These are phyloP conservation scores for Aphelenchoides fujianensis DNA, from an alignment of 1,140 invertebrate genomes.

Conservation along the genomic window DNA sequence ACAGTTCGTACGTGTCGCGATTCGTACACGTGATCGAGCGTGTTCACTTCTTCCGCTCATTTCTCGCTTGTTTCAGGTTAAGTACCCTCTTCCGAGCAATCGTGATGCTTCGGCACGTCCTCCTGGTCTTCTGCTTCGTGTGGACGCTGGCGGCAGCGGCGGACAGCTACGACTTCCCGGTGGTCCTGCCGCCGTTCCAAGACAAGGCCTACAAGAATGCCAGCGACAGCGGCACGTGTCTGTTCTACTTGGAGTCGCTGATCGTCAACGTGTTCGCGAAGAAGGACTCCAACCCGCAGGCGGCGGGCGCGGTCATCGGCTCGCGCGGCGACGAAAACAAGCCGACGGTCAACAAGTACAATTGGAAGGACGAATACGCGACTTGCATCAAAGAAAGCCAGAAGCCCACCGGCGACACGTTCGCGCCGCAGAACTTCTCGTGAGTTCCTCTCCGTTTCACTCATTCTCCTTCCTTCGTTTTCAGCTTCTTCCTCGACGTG, in stretches of 20 bases:
- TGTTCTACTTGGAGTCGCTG: conserved; percentile 25
- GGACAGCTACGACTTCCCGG: conserved; percentile 9
- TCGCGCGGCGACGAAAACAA: conserved; percentile 7
- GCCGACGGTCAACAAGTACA: background rate
- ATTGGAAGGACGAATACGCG: background rate
- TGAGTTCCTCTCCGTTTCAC: background rate
- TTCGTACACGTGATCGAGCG: too few relatives aligned
- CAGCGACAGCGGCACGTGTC: background rate
- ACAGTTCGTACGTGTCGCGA: too few relatives aligned
- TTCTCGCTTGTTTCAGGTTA: too few relatives aligned
- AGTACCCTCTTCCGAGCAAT: too few relatives aligned
- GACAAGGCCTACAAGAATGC: background rate
- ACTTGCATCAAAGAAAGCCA: background rate
- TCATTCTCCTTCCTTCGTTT: background rate
- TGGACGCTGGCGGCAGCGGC: too few relatives aligned
- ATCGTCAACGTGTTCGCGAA: conserved; percentile 8
- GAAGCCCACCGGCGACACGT: background rate
- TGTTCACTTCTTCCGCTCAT: too few relatives aligned
- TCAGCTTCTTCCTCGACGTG: conserved; percentile 14
- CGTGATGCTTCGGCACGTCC: too few relatives aligned
- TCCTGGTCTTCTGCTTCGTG: too few relatives aligned
- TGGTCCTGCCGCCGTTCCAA: conserved; percentile 12
- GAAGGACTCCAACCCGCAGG: conserved; percentile 18
- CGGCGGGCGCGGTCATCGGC: conserved; percentile 15
- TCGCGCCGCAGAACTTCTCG: conserved; percentile 8